phyloP scores from a whole-genome alignment of 2,888 invertebrate genomes.

The Plagodis pulveraria region DNA sequence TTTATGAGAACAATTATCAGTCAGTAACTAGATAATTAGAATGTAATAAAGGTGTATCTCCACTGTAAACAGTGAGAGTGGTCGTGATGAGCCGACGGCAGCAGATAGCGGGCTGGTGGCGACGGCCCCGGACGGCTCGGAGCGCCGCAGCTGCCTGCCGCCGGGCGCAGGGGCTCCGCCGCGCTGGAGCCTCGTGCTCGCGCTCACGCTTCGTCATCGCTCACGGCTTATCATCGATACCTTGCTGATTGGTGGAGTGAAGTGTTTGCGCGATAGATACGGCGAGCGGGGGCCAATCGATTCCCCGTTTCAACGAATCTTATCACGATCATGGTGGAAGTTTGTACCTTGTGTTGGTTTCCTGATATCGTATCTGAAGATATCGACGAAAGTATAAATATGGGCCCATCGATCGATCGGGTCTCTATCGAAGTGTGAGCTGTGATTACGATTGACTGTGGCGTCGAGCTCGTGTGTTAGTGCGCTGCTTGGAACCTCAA shows the following conservation, averaged over 20 bases:
- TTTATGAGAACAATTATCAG: constrained; percentile 62
- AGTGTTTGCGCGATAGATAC: constrained; percentile 80
- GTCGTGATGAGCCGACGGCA: constrained; percentile 61
- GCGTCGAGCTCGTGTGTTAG: constrained; percentile 48
- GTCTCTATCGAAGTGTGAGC: constrained; percentile 79
- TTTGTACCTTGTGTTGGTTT: constrained; percentile 74
- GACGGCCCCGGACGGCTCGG: constrained; percentile 56
- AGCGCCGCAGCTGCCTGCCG: constrained; percentile 40
- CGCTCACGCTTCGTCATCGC: constrained; percentile 34
- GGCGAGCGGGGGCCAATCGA: constrained; percentile 76
- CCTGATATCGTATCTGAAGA: constrained; percentile 81
- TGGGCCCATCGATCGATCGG: constrained; percentile 83
- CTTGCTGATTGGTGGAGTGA: constrained; percentile 75
- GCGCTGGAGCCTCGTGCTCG: constrained; percentile 14
- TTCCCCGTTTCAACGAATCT: constrained; percentile 73
- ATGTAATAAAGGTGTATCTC: constrained; percentile 80
- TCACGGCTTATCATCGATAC: constrained; percentile 65
- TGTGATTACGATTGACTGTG: constrained; percentile 71
- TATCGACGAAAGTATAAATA: constrained; percentile 84
- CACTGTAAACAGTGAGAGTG: constrained; percentile 68
- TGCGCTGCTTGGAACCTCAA: constrained; percentile 42
- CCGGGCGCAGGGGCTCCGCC: constrained; percentile 37
- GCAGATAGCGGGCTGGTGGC: constrained; percentile 66
- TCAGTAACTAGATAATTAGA: constrained; percentile 65
- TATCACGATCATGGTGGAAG: constrained; percentile 82